Evolutionary conservation across 1,140 invertebrate species (phyloP).

Genomic region (Anastatus disparis): DNA sequence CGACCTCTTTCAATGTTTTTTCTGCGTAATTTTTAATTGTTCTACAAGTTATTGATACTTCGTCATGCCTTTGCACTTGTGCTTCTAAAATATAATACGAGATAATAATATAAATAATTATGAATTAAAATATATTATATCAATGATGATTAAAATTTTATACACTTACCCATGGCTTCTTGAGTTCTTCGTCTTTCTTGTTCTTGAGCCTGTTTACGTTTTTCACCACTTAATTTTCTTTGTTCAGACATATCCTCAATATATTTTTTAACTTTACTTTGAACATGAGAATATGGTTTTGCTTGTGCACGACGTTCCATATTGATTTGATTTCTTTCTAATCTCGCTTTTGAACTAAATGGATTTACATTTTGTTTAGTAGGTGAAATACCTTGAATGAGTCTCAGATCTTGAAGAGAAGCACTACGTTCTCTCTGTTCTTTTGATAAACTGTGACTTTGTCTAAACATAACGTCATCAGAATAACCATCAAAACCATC

Average conservation of each 20-base stretch:
- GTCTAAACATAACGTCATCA: conserved; percentile 54
- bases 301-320: conserved; percentile 14
- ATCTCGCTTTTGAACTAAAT: conserved; percentile 35
- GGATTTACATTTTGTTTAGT: conserved; percentile 31
- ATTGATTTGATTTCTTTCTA: conserved; percentile 15
- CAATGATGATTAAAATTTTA: conserved; percentile 1
- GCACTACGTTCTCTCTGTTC: conserved; percentile 55
- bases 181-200: conserved; percentile 42
- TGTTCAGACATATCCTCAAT: conserved; percentile 56
- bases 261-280: conserved; percentile 61
- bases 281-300: conserved; percentile 50
- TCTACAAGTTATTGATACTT: conserved; percentile 27
- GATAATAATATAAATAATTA: neutral
- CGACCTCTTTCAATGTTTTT: conserved; percentile 51
- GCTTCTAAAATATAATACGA: conserved; percentile 24
- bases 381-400: neutral
- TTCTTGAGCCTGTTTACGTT: conserved; percentile 43
- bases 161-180: conserved; percentile 37
- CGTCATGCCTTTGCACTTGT: conserved; percentile 27
- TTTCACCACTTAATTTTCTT: conserved; percentile 47
- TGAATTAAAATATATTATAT: neutral
- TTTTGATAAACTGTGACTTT: conserved; percentile 47
- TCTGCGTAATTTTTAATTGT: conserved; percentile 54
- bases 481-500: conserved; percentile 54
- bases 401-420: conserved; percentile 59